Conservation (phyloP, 2,888 invertebrate genomes). For the Pseudeuparius sepicola region DNA sequence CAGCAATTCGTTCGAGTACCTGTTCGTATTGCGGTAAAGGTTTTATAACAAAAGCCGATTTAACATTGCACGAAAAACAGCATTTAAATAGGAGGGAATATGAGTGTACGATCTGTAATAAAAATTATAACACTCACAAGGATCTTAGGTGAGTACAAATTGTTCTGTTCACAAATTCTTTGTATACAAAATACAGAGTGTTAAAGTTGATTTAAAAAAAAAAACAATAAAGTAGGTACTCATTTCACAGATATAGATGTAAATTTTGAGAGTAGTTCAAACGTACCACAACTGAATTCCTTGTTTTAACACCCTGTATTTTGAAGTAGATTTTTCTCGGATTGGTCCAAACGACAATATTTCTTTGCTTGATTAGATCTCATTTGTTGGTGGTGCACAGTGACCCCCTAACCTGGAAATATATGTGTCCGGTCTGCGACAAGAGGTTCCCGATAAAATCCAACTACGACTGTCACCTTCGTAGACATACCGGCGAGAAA, state of each 20-base stretch:
- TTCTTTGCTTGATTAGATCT: too few relatives aligned
- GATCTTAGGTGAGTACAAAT: slow-evolving; percentile 24
- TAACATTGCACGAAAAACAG: slow-evolving; percentile 30
- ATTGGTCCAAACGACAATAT: too few relatives aligned
- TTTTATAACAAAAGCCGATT: slow-evolving; percentile 29
- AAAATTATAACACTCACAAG: slow-evolving; percentile 31
- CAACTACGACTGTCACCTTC: slow-evolving; percentile 30
- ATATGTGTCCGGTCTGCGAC: slow-evolving; percentile 27
- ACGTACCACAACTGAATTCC: too few relatives aligned
- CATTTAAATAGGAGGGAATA: slow-evolving; percentile 30
- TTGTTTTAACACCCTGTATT: too few relatives aligned
- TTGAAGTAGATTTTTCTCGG: too few relatives aligned
- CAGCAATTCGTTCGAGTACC: slow-evolving; percentile 27
- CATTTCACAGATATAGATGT: too few relatives aligned
- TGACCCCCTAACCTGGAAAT: slow-evolving; percentile 31
- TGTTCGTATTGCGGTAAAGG: slow-evolving; percentile 37
- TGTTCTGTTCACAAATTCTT: not conserved
- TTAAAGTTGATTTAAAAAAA: too few relatives aligned
- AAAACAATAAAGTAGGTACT: too few relatives aligned
- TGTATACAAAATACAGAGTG: too few relatives aligned
- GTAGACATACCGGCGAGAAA: slow-evolving; percentile 30
- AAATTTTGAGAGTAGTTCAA: too few relatives aligned
- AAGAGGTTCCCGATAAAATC: slow-evolving; percentile 32
- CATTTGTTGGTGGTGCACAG: slow-evolving; percentile 33
- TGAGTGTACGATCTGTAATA: slow-evolving; percentile 28